phyloP scores from a whole-genome alignment of 2,888 invertebrate genomes.

The Rhingia rostrata region DNA sequence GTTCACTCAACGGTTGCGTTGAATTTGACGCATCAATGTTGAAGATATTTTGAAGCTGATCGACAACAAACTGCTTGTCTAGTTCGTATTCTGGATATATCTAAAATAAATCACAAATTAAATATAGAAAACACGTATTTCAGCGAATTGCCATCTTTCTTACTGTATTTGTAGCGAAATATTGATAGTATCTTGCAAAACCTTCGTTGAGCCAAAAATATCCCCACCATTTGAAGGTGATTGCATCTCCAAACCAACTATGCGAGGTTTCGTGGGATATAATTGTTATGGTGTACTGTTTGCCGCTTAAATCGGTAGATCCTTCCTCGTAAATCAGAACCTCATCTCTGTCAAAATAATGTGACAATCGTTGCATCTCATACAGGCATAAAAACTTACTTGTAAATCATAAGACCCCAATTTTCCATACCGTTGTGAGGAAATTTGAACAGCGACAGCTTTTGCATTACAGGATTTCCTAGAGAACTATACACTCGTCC shows the following conservation, averaged over 20 bases:
- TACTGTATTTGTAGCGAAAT: slow-evolving; percentile 83
- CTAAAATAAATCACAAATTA: slow-evolving; percentile 82
- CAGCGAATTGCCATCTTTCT: slow-evolving; percentile 79
- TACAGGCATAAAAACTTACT: slow-evolving; percentile 84
- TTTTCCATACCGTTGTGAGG: slow-evolving; percentile 93
- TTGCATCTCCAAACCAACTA: slow-evolving; percentile 87
- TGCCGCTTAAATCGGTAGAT: slow-evolving; percentile 77
- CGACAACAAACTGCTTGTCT: slow-evolving; percentile 87
- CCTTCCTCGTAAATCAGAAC: slow-evolving; percentile 76
- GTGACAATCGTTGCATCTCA: slow-evolving; percentile 39
- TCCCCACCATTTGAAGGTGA: slow-evolving; percentile 84
- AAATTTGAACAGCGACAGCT: slow-evolving; percentile 91
- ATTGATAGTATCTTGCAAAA: slow-evolving; percentile 89
- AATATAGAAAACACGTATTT: slow-evolving; percentile 79
- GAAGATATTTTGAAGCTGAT: slow-evolving; percentile 87
- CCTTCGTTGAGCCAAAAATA: slow-evolving; percentile 87
- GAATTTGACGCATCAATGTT: slow-evolving; percentile 84
- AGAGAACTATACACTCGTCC: slow-evolving; percentile 85
- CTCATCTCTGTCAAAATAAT: slow-evolving; percentile 73
- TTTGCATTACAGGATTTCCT: slow-evolving; percentile 88
- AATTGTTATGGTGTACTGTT: slow-evolving; percentile 84
- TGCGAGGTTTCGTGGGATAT: slow-evolving; percentile 84
- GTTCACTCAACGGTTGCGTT: slow-evolving; percentile 85
- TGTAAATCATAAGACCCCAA: slow-evolving; percentile 93
- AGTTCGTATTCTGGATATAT: slow-evolving; percentile 86